Base-by-base conservation (phyloP, 2,888 invertebrate species). In the Agrochola lychnidis region DNA sequence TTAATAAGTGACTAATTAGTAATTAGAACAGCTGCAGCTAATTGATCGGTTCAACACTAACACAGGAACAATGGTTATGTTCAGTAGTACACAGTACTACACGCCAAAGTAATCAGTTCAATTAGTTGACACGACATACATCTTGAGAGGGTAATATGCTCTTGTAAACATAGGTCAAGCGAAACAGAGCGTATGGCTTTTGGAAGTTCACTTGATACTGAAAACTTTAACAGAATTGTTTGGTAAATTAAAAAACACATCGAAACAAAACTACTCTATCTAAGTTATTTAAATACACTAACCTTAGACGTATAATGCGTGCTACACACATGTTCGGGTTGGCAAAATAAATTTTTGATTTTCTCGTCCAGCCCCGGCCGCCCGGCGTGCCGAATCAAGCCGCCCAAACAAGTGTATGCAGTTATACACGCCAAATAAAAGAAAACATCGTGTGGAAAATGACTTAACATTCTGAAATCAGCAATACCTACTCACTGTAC, bases 1-100 rank as follows among this genome's bases (percentile, higher is more conserved):
- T 62, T 45, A 79, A 59, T 48, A 79, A 79, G 51, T 70, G 22
- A n/a, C 30, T 79, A 78, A 81, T 81, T 61, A 67, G 40, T 71
- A 63, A 81, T 80, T 61, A 70, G 67, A 56, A 36, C 75, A 70
- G 51, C 63, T 82, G 70, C 67, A 53, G 10, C 70, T 64, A 85
- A 75, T 82, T 71, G 82, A 75, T 82, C 51, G 10, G 30, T 7
- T n/a, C 36, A 42, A 48, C 48, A 61, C 36, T 30, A 70, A 61
- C 67, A 62, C 69, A 9, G 4, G 36, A 61, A 83, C 81, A 83
- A 81, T 57, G 42, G 30, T n/a, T 40, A 51, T 64, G 48, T n/a
- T 48, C 42, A 36, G 12, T 19, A n/a, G 36, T 19, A 56, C 66
- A 70, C 66, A 48, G 19, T 14, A 61, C 12, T n/a, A 73, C 68